Conservation (phyloP, 2,888 invertebrate genomes). For the Brachypterus glaber region DNA sequence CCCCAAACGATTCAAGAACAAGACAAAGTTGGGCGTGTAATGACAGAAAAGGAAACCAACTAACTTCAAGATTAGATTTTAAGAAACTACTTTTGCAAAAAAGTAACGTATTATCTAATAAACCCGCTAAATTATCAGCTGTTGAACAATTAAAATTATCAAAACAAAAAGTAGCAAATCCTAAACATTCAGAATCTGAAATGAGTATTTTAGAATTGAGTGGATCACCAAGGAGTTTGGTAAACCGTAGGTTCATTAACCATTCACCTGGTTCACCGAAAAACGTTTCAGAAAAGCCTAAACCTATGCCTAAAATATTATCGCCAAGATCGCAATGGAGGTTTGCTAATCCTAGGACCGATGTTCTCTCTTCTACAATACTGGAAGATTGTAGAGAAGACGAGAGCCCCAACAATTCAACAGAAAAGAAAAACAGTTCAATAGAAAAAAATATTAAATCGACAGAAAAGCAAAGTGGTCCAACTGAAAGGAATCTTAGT, state of each 20-base stretch:
- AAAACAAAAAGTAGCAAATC: conserved; percentile 38
- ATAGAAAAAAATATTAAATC: conserved; percentile 11
- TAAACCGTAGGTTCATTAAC: conserved; percentile 47
- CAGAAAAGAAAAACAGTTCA: conserved; percentile 15
- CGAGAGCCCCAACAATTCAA: conserved; percentile 54
- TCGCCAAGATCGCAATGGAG: conserved; percentile 65
- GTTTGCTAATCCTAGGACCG: conserved; percentile 65
- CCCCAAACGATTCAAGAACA: conserved; percentile 35
- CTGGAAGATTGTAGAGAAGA: conserved; percentile 77
- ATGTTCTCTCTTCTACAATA: conserved; percentile 78
- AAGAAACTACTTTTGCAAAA: conserved; percentile 73
- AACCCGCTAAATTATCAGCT: conserved; percentile 59
- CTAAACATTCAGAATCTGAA: conserved; percentile 32
- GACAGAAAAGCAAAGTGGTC: too few relatives aligned
- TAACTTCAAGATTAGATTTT: conserved; percentile 76
- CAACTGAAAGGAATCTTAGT: too few relatives aligned
- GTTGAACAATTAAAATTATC: conserved; percentile 69
- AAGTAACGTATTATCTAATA: conserved; percentile 45
- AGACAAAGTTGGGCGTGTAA: conserved; percentile 49
- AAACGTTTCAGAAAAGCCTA: conserved; percentile 29
- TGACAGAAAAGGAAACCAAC: conserved; percentile 53
- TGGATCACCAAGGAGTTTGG: conserved; percentile 60
- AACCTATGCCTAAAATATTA: conserved; percentile 48
- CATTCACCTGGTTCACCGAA: conserved; percentile 49
- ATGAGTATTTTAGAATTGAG: conserved; percentile 61